Evolutionary conservation across 2,113 vertebrate genomes (phyloP), one percentile per base, ranked within the genome.

Genomic region (Boleophthalmus pectinirostris): DNA sequence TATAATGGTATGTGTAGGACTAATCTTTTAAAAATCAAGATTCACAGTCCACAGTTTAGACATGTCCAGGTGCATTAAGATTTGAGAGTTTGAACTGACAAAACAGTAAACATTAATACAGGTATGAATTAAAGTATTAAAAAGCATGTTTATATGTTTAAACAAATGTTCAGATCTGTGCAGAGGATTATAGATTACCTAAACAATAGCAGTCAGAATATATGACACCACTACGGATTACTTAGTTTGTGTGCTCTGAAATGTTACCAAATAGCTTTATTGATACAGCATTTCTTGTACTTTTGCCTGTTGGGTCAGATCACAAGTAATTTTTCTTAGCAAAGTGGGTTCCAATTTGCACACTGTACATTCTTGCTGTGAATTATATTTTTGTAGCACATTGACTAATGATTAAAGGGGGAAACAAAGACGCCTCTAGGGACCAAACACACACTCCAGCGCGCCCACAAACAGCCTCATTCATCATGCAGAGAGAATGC

Each of bases 331-430:
- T 45, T 72, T 86, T 82, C 71, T 46, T 77, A 74, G 79, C 53
- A 69, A 29, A 53, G 69, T 56, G 57, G 57, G 71, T 70, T 88
- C 82, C 74, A 76, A 74, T 88, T 85, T 87, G 82, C 74, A 68
- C 69, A 63, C 72, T 77, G 73, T 75, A 90, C 77, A 86, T 80
- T 85, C 75, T 72, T 84, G 70, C 66, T 43, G 77, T 85, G 88
- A 90, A 89, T 87, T 80, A 89, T 88, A 84, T 89, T 87, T 88
- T 80, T 87, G 85, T 80, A 80, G 83, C 86, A 82, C 89, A 65
- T 88, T 89, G 90, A 91, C 84, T 89, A 90, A 91, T 90, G 88
- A 92, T 90, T 89, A 90, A 90, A 89, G 89, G 87, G 87, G 84
- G 88, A 89, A 90, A 90, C 90, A 90, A 91, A 90, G 86, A 90